phyloP scores from a whole-genome alignment of 1,140 invertebrate genomes.

The Agrypnia vestita region DNA sequence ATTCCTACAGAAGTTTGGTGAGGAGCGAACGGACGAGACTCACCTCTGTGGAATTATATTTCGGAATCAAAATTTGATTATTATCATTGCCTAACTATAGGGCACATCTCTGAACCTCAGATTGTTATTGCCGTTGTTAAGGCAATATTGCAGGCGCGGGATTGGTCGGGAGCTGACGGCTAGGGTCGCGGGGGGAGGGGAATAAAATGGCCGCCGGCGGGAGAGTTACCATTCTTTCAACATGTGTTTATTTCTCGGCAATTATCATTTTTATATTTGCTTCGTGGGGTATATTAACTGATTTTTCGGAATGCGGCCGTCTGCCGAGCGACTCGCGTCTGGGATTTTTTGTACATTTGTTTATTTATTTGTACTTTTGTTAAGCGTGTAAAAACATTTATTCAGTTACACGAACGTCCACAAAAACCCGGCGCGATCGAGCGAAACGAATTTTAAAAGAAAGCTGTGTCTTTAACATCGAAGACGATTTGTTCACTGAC shows the following conservation, averaged over 20 bases:
- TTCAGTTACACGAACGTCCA: not conserved
- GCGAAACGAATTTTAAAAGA: too few species aligned
- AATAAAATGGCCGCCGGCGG: slow-evolving; percentile 36
- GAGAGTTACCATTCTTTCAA: slow-evolving; percentile 46
- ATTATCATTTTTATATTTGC: slow-evolving; percentile 48
- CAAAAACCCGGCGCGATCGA: too few species aligned
- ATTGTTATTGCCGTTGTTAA: slow-evolving; percentile 55
- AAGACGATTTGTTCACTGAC: too few species aligned
- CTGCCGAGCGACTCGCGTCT: not conserved
- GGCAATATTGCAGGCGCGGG: slow-evolving; percentile 14
- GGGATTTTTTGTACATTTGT: not conserved
- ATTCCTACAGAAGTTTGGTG: slow-evolving; percentile 32
- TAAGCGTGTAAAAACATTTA: not conserved
- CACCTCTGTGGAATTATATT: slow-evolving; percentile 57
- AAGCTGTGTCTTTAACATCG: not conserved
- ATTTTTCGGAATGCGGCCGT: slow-evolving; percentile 42
- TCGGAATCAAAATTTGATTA: slow-evolving; percentile 62
- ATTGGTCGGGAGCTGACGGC: slow-evolving; percentile 9
- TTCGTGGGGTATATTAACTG: slow-evolving; percentile 46
- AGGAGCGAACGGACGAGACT: slow-evolving; percentile 32
- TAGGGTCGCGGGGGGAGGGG: not conserved
- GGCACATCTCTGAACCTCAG: slow-evolving; percentile 52
- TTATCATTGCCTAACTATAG: slow-evolving; percentile 61
- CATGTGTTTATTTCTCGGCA: slow-evolving; percentile 45
- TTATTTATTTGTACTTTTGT: not conserved